phyloP scores from a whole-genome alignment of 2,797 vertebrate species.

The Lithobates sylvaticus region DNA sequence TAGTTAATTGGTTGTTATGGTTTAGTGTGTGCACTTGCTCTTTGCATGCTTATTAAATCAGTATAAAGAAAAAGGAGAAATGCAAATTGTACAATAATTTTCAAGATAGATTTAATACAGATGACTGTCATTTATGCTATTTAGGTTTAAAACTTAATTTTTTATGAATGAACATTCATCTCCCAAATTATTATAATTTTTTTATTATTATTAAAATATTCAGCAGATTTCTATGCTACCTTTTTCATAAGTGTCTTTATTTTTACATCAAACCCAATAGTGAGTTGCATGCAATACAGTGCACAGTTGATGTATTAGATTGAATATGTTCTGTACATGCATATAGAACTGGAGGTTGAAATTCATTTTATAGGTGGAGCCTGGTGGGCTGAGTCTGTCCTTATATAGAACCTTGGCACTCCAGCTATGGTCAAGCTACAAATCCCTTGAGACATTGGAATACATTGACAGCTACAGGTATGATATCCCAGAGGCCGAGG shows the following conservation, averaged over 20 bases:
- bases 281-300: too few species aligned
- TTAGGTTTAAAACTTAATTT: not conserved
- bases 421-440: too few species aligned
- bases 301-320: too few species aligned
- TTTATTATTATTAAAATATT: not conserved
- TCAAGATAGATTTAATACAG: not conserved
- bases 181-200: constrained; percentile 11
- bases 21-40: not conserved
- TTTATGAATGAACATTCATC: constrained; percentile 27
- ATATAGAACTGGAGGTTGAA: too few species aligned
- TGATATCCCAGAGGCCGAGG: too few species aligned
- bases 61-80: not conserved
- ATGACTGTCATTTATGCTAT: not conserved
- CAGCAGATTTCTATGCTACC: not conserved
- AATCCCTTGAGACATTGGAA: too few species aligned
- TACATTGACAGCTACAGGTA: too few species aligned
- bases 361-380: too few species aligned
- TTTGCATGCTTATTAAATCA: not conserved
- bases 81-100: not conserved
- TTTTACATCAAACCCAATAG: not conserved
- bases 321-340: too few species aligned
- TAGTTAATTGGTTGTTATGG: not conserved
- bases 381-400: too few species aligned
- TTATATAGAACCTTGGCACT: too few species aligned
- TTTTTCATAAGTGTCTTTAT: not conserved